Base-by-base conservation (phyloP, 2,888 invertebrate species). In the Bombylius discolor region DNA sequence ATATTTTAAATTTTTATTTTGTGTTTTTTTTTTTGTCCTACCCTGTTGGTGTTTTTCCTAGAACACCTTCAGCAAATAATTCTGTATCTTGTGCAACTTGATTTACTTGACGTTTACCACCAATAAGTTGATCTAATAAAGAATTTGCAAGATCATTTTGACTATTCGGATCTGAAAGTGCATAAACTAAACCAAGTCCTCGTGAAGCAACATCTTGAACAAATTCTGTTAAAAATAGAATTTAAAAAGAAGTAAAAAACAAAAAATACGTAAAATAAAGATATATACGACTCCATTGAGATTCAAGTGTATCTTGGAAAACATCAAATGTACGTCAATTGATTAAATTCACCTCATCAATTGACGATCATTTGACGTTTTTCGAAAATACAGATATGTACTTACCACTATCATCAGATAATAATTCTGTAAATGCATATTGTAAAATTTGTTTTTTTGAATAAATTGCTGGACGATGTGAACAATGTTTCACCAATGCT, bases 201-300 rank as follows among this genome's bases (percentile, higher is more conserved):
- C 94, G 92, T 13, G 92, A 89, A 1, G 94, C 91, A 4, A 92
- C 87, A 70, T 95, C 95, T 77, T 95, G 95, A 0, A 94, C 88
- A 64, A 95, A 84, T 67, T 95, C 94, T 93, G 68, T 23, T 23
- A 23, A 23, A 23, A 23, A 23, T 23, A 23, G 23, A 23, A 23
- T 23, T 23, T 53, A 70, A 64, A 46, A 51, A 13, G 53, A 59
- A 14, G 8, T 59, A 53, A 53, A 51, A 55, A 45, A 45, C 39
- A 39, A 9, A n/a, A n/a, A n/a, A n/a, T n/a, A n/a, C n/a, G n/a
- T n/a, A 23, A 23, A 23, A 23, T 1, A 23, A 3, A 23, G 3
- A 23, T 23, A 2, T 23, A 23, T 23, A 23, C 23, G 23, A 23
- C 3, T 23, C 23, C 23, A 23, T 23, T 23, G 23, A 23, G 23